These are phyloP conservation scores for Sebastolobus alascanus DNA, from an alignment of 2,797 vertebrate species.

Conservation along the genomic window DNA sequence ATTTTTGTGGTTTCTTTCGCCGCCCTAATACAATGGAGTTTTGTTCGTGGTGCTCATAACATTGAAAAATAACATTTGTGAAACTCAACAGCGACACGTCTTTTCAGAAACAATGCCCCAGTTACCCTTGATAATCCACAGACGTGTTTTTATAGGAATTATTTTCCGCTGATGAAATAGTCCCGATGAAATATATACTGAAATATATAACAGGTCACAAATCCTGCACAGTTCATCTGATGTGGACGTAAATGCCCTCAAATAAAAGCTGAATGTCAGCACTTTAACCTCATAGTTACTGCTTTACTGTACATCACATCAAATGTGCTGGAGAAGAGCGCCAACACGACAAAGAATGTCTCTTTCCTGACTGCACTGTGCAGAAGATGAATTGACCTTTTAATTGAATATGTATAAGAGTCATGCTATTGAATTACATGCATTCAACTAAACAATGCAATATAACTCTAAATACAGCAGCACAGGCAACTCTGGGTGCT, in stretches of 20 bases:
- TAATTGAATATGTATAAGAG: neutral
- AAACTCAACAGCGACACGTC: constrained; percentile 5
- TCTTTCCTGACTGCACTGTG: neutral
- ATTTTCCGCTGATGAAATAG: constrained; percentile 26
- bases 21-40: constrained; percentile 3
- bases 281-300: neutral
- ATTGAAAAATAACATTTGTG: constrained; percentile 36
- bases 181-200: neutral
- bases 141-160: constrained; percentile 16
- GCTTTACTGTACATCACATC: neutral
- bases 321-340: neutral
- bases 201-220: constrained; percentile 7
- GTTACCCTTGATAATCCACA: constrained; percentile 34
- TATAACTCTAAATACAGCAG: neutral
- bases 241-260: neutral
- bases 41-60: constrained; percentile 4
- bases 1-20: neutral
- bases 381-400: neutral
- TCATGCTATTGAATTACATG: neutral
- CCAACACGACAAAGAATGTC: neutral
- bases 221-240: neutral
- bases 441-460: neutral
- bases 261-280: neutral
- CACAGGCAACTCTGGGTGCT: neutral
- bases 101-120: constrained; percentile 25